phyloP scores from a whole-genome alignment of 1,140 invertebrate genomes.

The Ectropis grisescens region DNA sequence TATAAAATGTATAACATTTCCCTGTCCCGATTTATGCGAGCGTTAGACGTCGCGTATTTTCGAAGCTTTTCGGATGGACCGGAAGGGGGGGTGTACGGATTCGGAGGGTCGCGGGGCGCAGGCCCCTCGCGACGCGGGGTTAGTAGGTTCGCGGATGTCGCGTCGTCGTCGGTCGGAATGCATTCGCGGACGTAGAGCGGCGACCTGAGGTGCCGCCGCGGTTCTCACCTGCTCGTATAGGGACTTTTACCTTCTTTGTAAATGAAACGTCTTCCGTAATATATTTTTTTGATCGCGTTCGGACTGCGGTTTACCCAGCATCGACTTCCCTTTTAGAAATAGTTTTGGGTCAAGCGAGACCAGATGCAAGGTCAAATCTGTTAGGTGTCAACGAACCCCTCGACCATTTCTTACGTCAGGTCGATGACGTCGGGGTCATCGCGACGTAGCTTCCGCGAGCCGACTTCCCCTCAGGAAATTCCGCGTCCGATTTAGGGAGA shows the following conservation, averaged over 20 bases:
- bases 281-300: conserved; percentile 8
- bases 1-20: conserved; percentile 1
- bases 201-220: conserved; percentile 60
- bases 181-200: conserved; percentile 65
- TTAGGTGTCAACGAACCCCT: conserved; percentile 62
- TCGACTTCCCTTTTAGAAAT: conserved; percentile 1
- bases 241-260: conserved; percentile 44
- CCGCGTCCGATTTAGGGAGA: too few species aligned
- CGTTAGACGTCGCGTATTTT: conserved; percentile 58
- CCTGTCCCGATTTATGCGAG: conserved; percentile 19
- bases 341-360: conserved; percentile 47
- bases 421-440: conserved; percentile 59
- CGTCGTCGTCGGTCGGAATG: conserved; percentile 64
- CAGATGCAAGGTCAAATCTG: conserved; percentile 59
- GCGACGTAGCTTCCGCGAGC: conserved; percentile 16
- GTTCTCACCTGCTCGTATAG: conserved; percentile 39
- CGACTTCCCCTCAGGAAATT: too few species aligned
- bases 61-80: conserved; percentile 60
- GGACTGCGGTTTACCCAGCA: conserved; percentile 2
- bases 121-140: conserved; percentile 58
- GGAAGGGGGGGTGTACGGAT: conserved; percentile 51
- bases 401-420: conserved; percentile 50
- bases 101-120: conserved; percentile 60
- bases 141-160: conserved; percentile 66
- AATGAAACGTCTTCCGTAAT: conserved; percentile 17